phyloP scores from a whole-genome alignment of 2,797 vertebrate species.

The Oreochromis grahami region DNA sequence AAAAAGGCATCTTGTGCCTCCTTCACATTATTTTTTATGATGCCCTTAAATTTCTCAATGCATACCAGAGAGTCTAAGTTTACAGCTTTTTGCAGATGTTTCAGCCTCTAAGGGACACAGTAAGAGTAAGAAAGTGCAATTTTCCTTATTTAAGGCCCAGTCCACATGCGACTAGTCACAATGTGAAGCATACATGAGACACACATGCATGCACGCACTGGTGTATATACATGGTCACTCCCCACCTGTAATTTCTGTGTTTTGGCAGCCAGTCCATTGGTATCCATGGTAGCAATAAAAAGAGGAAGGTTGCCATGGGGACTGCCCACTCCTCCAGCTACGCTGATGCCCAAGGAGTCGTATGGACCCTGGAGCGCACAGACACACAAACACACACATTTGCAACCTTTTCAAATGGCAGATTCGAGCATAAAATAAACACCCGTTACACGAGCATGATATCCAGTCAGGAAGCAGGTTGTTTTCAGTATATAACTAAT shows the following conservation, averaged over 20 bases:
- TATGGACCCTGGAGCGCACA: constrained; percentile 72
- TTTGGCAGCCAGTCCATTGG: constrained; percentile 84
- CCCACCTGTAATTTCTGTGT: constrained; percentile 88
- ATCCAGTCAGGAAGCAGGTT: not conserved
- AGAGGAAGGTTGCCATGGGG: constrained; percentile 87
- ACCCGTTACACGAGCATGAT: not conserved
- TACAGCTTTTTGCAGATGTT: not conserved
- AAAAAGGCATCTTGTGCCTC: not conserved
- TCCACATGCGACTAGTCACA: not conserved
- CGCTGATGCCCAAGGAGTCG: constrained; percentile 84
- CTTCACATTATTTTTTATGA: not conserved
- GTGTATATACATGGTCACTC: not conserved
- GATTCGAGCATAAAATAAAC: not conserved
- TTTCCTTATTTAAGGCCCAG: not conserved
- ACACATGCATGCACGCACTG: not conserved
- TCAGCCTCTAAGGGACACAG: not conserved
- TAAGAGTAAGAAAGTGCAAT: not conserved
- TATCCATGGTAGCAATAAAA: constrained; percentile 91
- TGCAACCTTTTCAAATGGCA: constrained; percentile 8
- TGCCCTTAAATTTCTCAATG: not conserved
- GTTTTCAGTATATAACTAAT: not conserved
- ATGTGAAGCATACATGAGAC: not conserved
- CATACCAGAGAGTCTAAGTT: not conserved
- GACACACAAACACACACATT: constrained; percentile 3
- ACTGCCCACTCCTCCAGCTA: constrained; percentile 87